Evolutionary conservation across 2,113 vertebrate species (phyloP).

Genomic region (Fulica atra): DNA sequence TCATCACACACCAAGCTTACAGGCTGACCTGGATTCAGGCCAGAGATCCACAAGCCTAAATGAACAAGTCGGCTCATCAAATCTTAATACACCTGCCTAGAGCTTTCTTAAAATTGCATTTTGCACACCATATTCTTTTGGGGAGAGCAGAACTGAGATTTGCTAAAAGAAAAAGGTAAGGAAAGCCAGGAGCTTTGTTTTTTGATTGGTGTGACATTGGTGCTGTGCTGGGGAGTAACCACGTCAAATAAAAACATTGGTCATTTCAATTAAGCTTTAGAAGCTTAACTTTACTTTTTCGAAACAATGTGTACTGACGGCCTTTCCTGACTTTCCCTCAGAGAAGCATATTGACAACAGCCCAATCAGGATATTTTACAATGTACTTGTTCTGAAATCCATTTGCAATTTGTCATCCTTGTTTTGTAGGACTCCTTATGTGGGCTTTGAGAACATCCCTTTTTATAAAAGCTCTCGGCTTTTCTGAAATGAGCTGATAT

Average conservation of each 20-base stretch:
- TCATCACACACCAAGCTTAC: background rate
- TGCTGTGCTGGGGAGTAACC: background rate
- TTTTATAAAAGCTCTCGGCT: background rate
- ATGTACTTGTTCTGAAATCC: background rate
- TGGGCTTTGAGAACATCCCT: background rate
- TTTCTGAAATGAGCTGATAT: background rate
- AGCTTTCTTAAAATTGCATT: background rate
- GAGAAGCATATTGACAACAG: background rate
- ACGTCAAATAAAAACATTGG: background rate
- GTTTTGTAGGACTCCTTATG: background rate
- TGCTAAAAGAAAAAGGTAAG: background rate
- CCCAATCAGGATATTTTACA: background rate
- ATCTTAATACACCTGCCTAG: background rate
- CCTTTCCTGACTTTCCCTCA: background rate
- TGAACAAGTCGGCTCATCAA: background rate
- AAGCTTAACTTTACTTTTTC: background rate
- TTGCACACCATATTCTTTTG: background rate
- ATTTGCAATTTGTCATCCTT: background rate
- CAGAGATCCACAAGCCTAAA: background rate
- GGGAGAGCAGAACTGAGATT: background rate
- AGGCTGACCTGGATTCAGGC: background rate
- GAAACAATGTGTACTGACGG: background rate
- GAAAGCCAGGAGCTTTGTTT: background rate
- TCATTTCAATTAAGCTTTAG: background rate
- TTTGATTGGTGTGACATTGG: background rate